These are phyloP conservation scores for Sinohyriopsis cumingii DNA, from an alignment of 2,888 invertebrate genomes.

Conservation along the genomic window DNA sequence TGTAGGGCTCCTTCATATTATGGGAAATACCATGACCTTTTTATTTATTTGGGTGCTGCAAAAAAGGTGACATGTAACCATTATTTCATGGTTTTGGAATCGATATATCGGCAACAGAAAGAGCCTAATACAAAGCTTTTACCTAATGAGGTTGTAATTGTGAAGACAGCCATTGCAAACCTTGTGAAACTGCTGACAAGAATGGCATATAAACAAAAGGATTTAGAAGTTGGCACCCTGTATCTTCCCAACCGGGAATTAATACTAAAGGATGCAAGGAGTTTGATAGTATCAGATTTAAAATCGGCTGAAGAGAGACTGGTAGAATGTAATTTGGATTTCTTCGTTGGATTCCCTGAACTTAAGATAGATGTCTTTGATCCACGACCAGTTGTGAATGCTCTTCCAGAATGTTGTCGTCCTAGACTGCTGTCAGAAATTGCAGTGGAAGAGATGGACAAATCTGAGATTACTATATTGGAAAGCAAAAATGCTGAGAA, in stretches of 20 bases:
- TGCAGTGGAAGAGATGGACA: conserved; percentile 34
- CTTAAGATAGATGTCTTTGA: conserved; percentile 4
- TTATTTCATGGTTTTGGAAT: conserved; percentile 40
- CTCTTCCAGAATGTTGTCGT: conserved; percentile 27
- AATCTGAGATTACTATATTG: not conserved
- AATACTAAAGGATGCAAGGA: conserved; percentile 13
- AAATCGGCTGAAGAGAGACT: too few relatives aligned
- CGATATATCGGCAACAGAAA: conserved; percentile 14
- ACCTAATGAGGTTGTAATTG: conserved; percentile 28
- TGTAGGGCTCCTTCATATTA: conserved; percentile 37
- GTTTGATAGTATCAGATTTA: conserved; percentile 20
- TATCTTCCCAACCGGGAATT: conserved; percentile 11
- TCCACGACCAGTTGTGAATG: too few relatives aligned
- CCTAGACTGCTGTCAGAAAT: conserved; percentile 39
- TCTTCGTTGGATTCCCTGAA: conserved; percentile 18
- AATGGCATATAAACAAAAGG: too few relatives aligned
- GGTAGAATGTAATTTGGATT: conserved; percentile 3
- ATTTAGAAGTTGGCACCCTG: not conserved
- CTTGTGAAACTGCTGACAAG: too few relatives aligned
- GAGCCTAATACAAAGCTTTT: conserved; percentile 17
- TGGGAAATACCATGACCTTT: conserved; percentile 37
- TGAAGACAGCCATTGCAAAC: too few relatives aligned
- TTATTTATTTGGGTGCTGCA: conserved; percentile 40
- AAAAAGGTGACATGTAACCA: conserved; percentile 29
- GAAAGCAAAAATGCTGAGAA: not conserved